Conservation (phyloP, 2,113 vertebrate species). For the Hipposideros armiger region DNA sequence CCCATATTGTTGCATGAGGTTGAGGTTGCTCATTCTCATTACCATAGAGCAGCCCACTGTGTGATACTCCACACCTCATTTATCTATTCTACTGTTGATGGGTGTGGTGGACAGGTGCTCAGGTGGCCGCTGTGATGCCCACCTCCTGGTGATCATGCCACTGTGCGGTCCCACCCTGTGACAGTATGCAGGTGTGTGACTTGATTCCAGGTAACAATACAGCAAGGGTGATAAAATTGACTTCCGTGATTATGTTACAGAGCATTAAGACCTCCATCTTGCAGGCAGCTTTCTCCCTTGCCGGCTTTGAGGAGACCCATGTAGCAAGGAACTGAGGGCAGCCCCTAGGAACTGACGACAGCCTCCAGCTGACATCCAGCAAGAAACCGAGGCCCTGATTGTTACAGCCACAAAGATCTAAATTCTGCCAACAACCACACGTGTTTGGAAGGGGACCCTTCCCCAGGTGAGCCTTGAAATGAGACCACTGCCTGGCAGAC, state of each 20-base stretch:
- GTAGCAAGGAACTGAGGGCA: not conserved
- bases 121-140: not conserved
- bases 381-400: not conserved
- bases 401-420: not conserved
- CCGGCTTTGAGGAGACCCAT: not conserved
- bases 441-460: not conserved
- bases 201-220: not conserved
- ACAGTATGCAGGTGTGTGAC: not conserved
- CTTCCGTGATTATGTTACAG: not conserved
- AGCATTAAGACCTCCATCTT: not conserved
- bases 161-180: not conserved
- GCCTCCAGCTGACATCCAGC: not conserved
- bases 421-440: not conserved
- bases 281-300: not conserved
- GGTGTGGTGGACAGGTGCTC: not conserved
- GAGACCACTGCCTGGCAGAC: not conserved
- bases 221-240: not conserved
- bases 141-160: not conserved
- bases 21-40: not conserved
- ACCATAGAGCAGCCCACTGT: not conserved
- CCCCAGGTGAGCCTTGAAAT: not conserved
- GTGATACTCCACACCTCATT: not conserved
- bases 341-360: not conserved
- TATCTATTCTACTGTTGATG: not conserved
- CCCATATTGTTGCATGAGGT: fast-evolving